These are phyloP conservation scores for Eilema sororculum DNA, from an alignment of 2,888 invertebrate species.

Conservation along the genomic window DNA sequence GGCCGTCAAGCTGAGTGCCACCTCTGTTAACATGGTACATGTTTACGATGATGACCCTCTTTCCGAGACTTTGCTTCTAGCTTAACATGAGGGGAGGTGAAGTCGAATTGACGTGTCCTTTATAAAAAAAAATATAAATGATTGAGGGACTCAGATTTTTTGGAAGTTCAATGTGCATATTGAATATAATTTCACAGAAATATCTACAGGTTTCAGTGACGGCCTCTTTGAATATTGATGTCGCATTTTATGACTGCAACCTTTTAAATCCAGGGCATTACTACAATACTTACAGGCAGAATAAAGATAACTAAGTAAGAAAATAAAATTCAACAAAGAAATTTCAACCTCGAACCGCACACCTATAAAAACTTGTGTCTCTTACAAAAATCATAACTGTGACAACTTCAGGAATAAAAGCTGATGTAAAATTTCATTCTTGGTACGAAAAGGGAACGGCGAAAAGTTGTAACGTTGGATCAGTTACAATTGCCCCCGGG, in stretches of 20 bases:
- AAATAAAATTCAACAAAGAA: constrained; percentile 16
- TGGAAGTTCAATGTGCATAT: neutral
- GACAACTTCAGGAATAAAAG: constrained; percentile 45
- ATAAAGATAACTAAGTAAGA: constrained; percentile 15
- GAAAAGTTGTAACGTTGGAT: constrained; percentile 39
- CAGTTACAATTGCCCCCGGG: constrained; percentile 42
- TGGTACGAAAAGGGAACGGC: constrained; percentile 32
- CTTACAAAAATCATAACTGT: constrained; percentile 41
- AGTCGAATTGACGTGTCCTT: too few relatives aligned
- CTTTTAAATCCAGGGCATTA: constrained; percentile 14
- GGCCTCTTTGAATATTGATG: constrained; percentile 12
- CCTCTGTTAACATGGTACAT: too few relatives aligned
- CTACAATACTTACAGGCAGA: constrained; percentile 3
- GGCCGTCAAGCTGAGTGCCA: too few relatives aligned
- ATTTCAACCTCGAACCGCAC: neutral
- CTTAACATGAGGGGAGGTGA: too few relatives aligned
- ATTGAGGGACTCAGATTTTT: neutral
- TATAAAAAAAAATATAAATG: too few relatives aligned
- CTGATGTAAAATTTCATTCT: constrained; percentile 38
- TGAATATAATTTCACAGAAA: neutral
- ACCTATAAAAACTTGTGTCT: constrained; percentile 40
- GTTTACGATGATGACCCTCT: too few relatives aligned
- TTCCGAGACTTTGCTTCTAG: too few relatives aligned
- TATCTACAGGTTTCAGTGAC: neutral
- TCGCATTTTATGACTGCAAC: constrained; percentile 5